Conservation (phyloP, 2,113 vertebrate genomes). For the Caracal caracal region DNA sequence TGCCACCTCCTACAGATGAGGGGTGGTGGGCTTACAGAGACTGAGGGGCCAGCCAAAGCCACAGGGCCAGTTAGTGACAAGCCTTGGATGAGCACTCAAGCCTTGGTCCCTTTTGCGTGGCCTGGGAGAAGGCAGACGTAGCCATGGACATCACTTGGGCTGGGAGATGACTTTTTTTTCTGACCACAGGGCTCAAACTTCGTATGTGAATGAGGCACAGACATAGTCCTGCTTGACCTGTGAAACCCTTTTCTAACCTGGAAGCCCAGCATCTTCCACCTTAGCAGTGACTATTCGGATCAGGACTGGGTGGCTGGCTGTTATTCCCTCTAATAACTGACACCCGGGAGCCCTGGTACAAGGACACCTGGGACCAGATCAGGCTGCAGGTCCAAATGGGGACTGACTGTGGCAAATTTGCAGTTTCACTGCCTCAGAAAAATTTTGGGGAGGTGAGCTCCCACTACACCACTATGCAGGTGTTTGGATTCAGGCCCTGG, state of each 20-base stretch:
- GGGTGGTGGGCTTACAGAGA: neutral
- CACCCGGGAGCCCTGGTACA: too few relatives aligned
- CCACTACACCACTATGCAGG: too few relatives aligned
- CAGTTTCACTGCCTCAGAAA: too few relatives aligned
- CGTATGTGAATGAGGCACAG: neutral
- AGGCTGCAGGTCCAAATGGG: too few relatives aligned
- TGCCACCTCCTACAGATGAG: neutral
- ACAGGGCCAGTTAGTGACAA: constrained; percentile 34
- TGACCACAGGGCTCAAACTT: neutral
- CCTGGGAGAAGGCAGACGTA: constrained; percentile 77
- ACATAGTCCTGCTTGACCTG: neutral
- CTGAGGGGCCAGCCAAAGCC: neutral
- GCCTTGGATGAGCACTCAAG: neutral
- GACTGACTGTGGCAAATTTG: too few relatives aligned
- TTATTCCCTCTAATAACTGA: too few relatives aligned
- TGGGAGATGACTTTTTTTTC: fast-evolving
- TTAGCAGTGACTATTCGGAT: too few relatives aligned
- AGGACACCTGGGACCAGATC: too few relatives aligned
- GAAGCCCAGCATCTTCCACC: too few relatives aligned
- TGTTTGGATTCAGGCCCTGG: too few relatives aligned
- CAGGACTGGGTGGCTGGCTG: too few relatives aligned
- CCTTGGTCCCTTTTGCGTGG: neutral
- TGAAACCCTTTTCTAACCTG: neutral
- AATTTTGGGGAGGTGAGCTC: too few relatives aligned
- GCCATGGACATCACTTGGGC: neutral